A percentile compares a stretch with the other conserved stretches of the same genome.
Conservation (phyloP, 2,888 invertebrate species). For the Sepiola atlantica region DNA sequence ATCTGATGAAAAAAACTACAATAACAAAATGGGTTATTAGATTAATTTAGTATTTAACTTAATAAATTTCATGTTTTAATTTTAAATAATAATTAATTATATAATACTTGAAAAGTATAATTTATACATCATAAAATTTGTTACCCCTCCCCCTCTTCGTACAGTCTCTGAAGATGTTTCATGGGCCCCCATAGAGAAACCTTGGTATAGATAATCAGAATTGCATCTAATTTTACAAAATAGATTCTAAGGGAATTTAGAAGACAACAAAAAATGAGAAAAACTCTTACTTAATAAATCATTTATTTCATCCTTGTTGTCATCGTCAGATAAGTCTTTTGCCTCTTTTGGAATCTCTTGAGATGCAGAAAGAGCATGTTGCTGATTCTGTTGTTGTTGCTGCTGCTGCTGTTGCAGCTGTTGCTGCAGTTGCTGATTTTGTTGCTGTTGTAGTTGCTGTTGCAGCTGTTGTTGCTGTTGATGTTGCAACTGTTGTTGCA, state of each 20-base stretch:
- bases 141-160: too few relatives aligned
- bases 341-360: conserved; percentile 47
- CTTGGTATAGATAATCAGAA: not conserved
- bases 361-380: conserved; percentile 5
- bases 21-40: too few relatives aligned
- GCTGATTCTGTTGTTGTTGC: conserved; percentile 50
- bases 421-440: conserved; percentile 49
- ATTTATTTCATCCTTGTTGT: conserved; percentile 63
- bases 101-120: too few relatives aligned
- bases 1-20: too few relatives aligned
- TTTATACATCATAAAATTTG: too few relatives aligned
- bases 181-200: not conserved
- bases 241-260: not conserved
- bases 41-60: too few relatives aligned
- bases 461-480: conserved; percentile 49
- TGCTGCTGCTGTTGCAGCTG: conserved; percentile 54
- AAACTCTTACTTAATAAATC: conserved; percentile 63
- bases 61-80: too few relatives aligned
- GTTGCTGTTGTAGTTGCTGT: conserved; percentile 45
- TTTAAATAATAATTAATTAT: too few relatives aligned
- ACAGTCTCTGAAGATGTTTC: too few relatives aligned
- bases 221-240: not conserved
- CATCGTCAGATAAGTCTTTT: conserved; percentile 61
- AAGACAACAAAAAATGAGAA: not conserved
- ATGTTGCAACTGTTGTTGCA: conserved; percentile 53